phyloP scores from a whole-genome alignment of 2,888 invertebrate species.

The Tetragnatha montana region DNA sequence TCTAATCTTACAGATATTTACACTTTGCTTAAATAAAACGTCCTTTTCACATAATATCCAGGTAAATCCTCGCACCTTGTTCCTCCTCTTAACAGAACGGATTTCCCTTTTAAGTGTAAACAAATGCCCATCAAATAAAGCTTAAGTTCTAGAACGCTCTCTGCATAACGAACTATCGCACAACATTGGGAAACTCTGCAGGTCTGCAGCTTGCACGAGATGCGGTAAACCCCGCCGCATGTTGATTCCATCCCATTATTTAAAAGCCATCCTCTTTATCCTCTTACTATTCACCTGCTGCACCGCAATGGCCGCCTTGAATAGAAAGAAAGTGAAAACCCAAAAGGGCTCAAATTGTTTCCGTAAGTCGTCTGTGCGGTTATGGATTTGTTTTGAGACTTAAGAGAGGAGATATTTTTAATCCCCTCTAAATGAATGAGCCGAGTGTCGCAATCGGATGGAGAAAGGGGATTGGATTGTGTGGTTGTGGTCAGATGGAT shows the following conservation, averaged over 20 bases:
- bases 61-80: too few relatives aligned
- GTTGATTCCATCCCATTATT: background rate
- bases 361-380: background rate
- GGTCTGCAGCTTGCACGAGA: constrained; percentile 4
- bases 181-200: constrained; percentile 13
- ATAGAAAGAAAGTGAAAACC: constrained; percentile 25
- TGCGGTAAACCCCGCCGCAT: constrained; percentile 8
- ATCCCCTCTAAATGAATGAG: background rate
- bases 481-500: background rate
- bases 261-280: background rate
- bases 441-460: background rate
- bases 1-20: too few relatives aligned
- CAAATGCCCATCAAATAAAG: background rate
- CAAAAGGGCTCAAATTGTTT: constrained; percentile 6
- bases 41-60: too few relatives aligned
- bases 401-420: background rate
- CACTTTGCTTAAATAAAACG: too few relatives aligned
- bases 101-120: background rate
- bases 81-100: too few relatives aligned
- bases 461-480: background rate
- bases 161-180: background rate
- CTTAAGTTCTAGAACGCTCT: background rate
- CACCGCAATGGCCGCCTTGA: constrained; percentile 1
- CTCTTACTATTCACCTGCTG: constrained; percentile 15
- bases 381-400: background rate